Evolutionary conservation across 2,888 invertebrate genomes (phyloP).

Genomic region (Yponomeuta evonymella): DNA sequence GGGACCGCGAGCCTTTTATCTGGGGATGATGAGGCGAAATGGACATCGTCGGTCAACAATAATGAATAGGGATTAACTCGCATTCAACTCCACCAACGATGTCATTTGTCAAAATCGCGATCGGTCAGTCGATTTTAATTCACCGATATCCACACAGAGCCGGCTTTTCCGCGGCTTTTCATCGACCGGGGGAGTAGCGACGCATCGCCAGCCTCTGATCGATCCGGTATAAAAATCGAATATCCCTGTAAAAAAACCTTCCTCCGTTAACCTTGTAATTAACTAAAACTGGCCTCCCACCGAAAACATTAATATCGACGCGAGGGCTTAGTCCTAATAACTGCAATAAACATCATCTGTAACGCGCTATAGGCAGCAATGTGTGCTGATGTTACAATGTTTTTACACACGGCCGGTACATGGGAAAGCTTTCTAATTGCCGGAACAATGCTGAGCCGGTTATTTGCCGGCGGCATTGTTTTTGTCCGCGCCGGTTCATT

Average conservation of each 20-base stretch:
- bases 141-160: slow-evolving; percentile 43
- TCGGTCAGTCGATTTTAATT: slow-evolving; percentile 52
- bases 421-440: slow-evolving; percentile 77
- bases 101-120: slow-evolving; percentile 46
- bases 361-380: slow-evolving; percentile 75
- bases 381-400: slow-evolving; percentile 75
- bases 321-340: slow-evolving; percentile 71
- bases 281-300: slow-evolving; percentile 56
- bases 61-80: slow-evolving; percentile 36
- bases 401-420: slow-evolving; percentile 75
- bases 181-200: slow-evolving; percentile 22
- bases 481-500: slow-evolving; percentile 75
- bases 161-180: slow-evolving; percentile 50
- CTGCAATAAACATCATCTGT: slow-evolving; percentile 74
- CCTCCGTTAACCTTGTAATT: slow-evolving; percentile 33
- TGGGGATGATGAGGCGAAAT: slow-evolving; percentile 16
- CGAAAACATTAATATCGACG: slow-evolving; percentile 61
- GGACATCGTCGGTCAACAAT: slow-evolving; percentile 17
- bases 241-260: slow-evolving; percentile 19
- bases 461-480: slow-evolving; percentile 76
- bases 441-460: slow-evolving; percentile 76
- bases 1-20: slow-evolving; percentile 5
- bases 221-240: slow-evolving; percentile 21
- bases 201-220: slow-evolving; percentile 20
- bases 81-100: slow-evolving; percentile 45